Percentiles rank a stretch among this genome's conserved stretches.
Evolutionary conservation across 37 sponge, comb jelly and placozoan genomes (phyloP).

Genomic region (Halichondria panicea): DNA sequence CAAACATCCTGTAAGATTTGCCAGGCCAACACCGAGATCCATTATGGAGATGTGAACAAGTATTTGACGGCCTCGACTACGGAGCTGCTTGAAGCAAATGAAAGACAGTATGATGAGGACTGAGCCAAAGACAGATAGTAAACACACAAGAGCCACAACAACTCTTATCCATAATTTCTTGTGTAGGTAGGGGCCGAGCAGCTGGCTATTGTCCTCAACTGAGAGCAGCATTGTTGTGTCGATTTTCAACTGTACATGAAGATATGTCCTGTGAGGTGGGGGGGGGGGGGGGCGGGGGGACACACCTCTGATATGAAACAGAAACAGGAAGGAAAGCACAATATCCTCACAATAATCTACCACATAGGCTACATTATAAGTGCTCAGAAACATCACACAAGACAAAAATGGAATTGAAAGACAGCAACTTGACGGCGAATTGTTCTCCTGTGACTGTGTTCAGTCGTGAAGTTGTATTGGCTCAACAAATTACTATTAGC

Average conservation of each 20-base stretch:
- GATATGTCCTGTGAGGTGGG: neutral
- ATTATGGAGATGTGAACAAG: conserved; percentile 70
- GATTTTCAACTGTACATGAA: neutral
- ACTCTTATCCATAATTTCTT: conserved; percentile 12
- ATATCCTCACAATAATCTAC: too few relatives aligned
- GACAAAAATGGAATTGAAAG: too few relatives aligned
- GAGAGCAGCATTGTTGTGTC: too few relatives aligned
- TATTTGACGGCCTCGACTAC: conserved; percentile 55
- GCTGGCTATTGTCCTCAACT: too few relatives aligned
- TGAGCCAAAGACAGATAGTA: conserved; percentile 60
- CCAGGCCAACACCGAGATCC: conserved; percentile 51
- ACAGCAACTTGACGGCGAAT: too few relatives aligned
- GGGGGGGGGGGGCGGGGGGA: too few relatives aligned
- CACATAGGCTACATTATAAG: too few relatives aligned
- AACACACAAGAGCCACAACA: conserved; percentile 29
- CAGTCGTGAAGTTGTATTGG: neutral
- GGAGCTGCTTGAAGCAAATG: conserved; percentile 42
- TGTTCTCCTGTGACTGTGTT: neutral
- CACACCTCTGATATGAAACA: too few relatives aligned
- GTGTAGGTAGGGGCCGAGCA: neutral
- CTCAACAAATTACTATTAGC: conserved; percentile 7
- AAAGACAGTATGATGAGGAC: conserved; percentile 64
- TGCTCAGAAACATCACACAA: too few relatives aligned
- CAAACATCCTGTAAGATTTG: conserved; percentile 34
- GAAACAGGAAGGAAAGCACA: too few relatives aligned